phyloP scores from a whole-genome alignment of 2,797 vertebrate genomes.

The Diplodus sargus region DNA sequence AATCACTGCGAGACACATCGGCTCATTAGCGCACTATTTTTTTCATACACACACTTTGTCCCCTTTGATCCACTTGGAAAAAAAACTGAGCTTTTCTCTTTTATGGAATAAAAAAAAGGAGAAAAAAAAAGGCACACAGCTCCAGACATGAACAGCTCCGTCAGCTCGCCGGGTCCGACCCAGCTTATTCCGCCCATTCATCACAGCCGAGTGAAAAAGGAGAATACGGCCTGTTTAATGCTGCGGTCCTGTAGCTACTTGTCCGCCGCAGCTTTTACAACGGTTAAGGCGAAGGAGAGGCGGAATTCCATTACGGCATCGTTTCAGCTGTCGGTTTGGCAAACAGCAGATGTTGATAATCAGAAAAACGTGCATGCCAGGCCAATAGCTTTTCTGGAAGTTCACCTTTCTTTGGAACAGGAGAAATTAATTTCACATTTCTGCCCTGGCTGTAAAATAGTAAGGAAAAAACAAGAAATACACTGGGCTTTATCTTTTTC shows the following conservation, averaged over 20 bases:
- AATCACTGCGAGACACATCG: constrained; percentile 43
- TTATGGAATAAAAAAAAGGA: constrained; percentile 34
- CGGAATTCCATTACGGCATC: constrained; percentile 50
- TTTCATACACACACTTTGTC: not conserved
- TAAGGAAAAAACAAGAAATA: not conserved
- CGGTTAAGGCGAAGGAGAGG: not conserved
- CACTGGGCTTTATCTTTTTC: not conserved
- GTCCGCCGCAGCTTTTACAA: constrained; percentile 15
- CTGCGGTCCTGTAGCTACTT: constrained; percentile 48
- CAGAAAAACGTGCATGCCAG: not conserved
- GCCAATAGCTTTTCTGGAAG: not conserved
- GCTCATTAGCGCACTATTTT: constrained; percentile 34
- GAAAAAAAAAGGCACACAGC: constrained; percentile 1
- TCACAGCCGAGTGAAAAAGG: constrained; percentile 50
- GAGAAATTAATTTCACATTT: not conserved
- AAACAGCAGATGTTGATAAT: constrained; percentile 52
- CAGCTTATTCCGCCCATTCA: constrained; percentile 46
- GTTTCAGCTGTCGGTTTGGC: constrained; percentile 24
- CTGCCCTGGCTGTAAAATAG: not conserved
- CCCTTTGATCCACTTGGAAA: constrained; percentile 38
- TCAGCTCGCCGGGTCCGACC: constrained; percentile 14
- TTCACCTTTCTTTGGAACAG: not conserved
- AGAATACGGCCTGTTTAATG: constrained; percentile 27
- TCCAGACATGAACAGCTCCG: constrained; percentile 43
- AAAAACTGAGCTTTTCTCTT: constrained; percentile 40